phyloP scores from a whole-genome alignment of 2,113 vertebrate genomes.

The Deroptyus accipitrinus region DNA sequence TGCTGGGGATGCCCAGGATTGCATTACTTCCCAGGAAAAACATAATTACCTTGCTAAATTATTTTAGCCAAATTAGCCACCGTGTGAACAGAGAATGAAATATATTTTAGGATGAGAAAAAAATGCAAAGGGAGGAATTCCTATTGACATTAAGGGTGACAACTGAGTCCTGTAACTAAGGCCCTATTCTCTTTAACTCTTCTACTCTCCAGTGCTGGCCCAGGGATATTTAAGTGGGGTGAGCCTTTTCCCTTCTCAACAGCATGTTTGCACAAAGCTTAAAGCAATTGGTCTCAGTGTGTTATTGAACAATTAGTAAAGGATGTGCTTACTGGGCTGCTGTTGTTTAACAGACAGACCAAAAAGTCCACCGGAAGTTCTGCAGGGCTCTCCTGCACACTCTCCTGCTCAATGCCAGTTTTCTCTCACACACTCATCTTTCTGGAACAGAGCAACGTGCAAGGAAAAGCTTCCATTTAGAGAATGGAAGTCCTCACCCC shows the following conservation, averaged over 20 bases:
- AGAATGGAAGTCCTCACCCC: background rate
- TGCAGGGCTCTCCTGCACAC: background rate
- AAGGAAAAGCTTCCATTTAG: background rate
- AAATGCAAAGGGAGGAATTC: slow-evolving; percentile 56
- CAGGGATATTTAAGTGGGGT: background rate
- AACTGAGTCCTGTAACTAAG: slow-evolving; percentile 47
- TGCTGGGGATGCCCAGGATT: background rate
- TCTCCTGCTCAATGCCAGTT: background rate
- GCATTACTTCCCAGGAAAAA: background rate
- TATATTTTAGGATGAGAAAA: slow-evolving; percentile 55
- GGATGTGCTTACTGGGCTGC: background rate
- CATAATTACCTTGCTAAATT: background rate
- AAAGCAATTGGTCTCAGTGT: background rate
- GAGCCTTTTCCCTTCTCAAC: background rate
- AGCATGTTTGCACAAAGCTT: background rate
- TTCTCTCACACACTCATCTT: background rate
- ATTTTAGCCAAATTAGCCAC: background rate
- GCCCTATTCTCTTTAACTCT: background rate
- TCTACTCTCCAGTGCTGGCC: background rate
- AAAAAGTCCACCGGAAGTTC: background rate
- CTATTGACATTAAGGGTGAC: slow-evolving; percentile 18
- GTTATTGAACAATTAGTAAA: background rate
- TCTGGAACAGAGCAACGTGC: background rate
- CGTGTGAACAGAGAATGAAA: slow-evolving; percentile 30
- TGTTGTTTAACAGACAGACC: background rate